These are phyloP conservation scores for Rhopalosiphum padi DNA, from an alignment of 1,140 invertebrate genomes.

Conservation along the genomic window DNA sequence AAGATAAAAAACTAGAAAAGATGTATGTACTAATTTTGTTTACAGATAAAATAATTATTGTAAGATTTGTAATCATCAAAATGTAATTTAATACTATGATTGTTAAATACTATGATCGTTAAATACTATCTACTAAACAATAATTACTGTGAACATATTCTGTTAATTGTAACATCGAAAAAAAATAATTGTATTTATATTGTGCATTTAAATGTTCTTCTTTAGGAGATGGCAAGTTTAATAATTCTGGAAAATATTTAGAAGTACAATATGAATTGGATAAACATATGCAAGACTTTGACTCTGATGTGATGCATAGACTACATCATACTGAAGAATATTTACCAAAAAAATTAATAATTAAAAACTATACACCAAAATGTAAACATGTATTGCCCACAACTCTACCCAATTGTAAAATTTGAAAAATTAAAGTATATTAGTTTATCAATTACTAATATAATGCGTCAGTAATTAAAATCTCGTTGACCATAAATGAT, in stretches of 20 bases:
- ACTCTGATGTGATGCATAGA: conserved; percentile 50
- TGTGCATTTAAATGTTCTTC: background rate
- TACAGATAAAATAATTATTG: no score
- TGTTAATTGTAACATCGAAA: background rate
- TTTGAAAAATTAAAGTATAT: conserved; percentile 13
- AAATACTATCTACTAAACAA: no score
- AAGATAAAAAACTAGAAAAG: background rate
- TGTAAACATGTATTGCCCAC: conserved; percentile 30
- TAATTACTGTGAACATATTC: no score
- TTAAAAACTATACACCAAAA: conserved; percentile 49
- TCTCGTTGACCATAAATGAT: background rate
- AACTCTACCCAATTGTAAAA: background rate
- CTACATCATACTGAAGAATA: conserved; percentile 38
- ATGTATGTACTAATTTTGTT: no score
- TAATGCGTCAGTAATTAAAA: background rate
- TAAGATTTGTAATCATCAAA: no score
- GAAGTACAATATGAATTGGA: conserved; percentile 45
- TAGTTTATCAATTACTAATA: background rate
- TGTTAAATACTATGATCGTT: no score
- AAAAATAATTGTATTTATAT: background rate
- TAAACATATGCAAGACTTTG: conserved; percentile 42
- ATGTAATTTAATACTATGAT: no score
- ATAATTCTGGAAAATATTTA: conserved; percentile 5
- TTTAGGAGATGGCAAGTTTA: conserved; percentile 54
- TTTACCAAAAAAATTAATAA: conserved; percentile 50